Percentiles rank a stretch among this genome's conserved stretches.
phyloP scores from a whole-genome alignment of 2,113 vertebrate genomes.

The Formicarius rufipectus region DNA sequence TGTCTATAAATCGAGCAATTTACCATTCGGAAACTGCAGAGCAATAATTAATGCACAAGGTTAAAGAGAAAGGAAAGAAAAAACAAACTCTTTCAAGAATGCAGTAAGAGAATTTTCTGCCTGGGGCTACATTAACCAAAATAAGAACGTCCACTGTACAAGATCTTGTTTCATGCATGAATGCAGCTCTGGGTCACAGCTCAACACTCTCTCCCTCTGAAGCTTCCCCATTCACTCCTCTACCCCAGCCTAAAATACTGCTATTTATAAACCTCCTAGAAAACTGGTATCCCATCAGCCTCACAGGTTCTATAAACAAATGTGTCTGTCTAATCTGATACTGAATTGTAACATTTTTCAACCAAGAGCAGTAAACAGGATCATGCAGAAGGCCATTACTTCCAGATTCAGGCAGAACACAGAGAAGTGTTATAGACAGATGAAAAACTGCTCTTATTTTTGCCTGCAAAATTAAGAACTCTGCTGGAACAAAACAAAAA shows the following conservation, averaged over 20 bases:
- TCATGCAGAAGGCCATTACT: slow-evolving; percentile 22
- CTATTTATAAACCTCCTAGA: slow-evolving; percentile 5
- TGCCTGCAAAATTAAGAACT: slow-evolving; percentile 29
- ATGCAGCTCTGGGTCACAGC: slow-evolving; percentile 39
- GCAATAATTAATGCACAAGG: slow-evolving; percentile 34
- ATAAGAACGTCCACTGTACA: slow-evolving; percentile 18
- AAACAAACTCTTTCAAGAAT: slow-evolving; percentile 16
- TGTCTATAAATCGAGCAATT: not conserved
- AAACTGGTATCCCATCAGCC: slow-evolving; percentile 7
- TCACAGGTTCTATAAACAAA: slow-evolving; percentile 41
- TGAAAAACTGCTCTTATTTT: slow-evolving; percentile 40
- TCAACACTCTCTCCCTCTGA: not conserved
- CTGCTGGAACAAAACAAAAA: slow-evolving; percentile 20
- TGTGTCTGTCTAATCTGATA: slow-evolving; percentile 8
- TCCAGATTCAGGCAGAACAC: not conserved
- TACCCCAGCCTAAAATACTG: not conserved
- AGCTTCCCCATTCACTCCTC: slow-evolving; percentile 17
- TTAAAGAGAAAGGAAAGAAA: slow-evolving; percentile 3
- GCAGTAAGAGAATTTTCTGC: slow-evolving; percentile 41
- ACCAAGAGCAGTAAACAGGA: slow-evolving; percentile 6
- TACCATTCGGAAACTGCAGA: not conserved
- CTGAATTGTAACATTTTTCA: slow-evolving; percentile 21
- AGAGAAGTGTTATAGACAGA: not conserved
- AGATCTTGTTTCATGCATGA: slow-evolving; percentile 46
- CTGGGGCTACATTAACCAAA: slow-evolving; percentile 38